Conservation (phyloP, 2,113 vertebrate species). For the Eonycteris spelaea region DNA sequence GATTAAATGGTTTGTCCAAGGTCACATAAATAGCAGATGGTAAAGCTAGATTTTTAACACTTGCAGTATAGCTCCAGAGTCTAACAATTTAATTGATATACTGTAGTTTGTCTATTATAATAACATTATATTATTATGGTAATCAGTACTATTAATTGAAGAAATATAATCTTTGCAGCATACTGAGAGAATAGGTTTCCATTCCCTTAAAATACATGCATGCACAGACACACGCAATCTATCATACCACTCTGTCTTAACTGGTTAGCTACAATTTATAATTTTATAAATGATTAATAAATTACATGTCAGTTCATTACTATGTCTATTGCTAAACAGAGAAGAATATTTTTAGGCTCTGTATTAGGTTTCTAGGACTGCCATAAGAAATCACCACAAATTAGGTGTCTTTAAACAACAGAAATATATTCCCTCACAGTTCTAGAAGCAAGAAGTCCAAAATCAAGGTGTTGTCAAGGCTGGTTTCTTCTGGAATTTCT, state of each 20-base stretch:
- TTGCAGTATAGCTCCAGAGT: not conserved
- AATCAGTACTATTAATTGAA: not conserved
- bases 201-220: not conserved
- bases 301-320: not conserved
- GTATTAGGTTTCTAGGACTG: not conserved
- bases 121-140: not conserved
- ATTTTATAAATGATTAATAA: not conserved
- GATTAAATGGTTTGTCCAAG: not conserved
- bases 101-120: not conserved
- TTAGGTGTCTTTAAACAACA: not conserved
- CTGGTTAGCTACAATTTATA: not conserved
- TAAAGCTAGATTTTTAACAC: not conserved
- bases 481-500: not conserved
- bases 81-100: not conserved
- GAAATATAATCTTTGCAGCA: not conserved
- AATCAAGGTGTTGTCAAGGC: not conserved
- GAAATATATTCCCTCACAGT: not conserved
- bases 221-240: not conserved
- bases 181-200: not conserved
- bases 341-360: not conserved
- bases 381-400: not conserved
- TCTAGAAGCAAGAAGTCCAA: not conserved
- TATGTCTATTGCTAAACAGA: not conserved
- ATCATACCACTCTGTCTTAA: not conserved
- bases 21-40: not conserved